These are phyloP conservation scores for Bothrops alternatus DNA, from an alignment of 2,797 vertebrate genomes.

Conservation along the genomic window DNA sequence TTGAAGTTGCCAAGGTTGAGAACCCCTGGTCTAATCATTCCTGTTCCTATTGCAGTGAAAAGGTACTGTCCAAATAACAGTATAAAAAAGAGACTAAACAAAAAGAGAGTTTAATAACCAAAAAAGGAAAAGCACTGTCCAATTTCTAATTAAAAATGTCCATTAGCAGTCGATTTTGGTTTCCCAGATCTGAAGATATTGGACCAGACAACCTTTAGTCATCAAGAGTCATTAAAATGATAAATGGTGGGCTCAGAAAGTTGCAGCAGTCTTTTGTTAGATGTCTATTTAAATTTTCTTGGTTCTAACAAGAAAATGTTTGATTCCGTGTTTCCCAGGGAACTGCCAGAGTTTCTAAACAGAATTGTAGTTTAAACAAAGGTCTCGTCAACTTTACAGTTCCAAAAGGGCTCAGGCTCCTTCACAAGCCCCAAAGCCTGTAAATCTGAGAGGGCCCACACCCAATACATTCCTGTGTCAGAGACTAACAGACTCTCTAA, in stretches of 20 bases:
- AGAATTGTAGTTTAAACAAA: slow-evolving; percentile 59
- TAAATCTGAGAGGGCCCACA: slow-evolving; percentile 62
- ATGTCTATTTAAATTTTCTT: slow-evolving; percentile 46
- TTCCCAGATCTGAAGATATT: not conserved
- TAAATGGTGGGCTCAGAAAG: slow-evolving; percentile 41
- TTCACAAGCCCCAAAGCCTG: slow-evolving; percentile 57
- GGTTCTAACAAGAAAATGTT: slow-evolving; percentile 65
- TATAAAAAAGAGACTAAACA: not conserved
- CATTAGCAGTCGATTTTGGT: not conserved
- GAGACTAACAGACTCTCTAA: slow-evolving; percentile 61
- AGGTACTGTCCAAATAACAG: not conserved
- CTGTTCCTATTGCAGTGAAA: not conserved
- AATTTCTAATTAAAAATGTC: not conserved
- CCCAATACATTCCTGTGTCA: slow-evolving; percentile 56
- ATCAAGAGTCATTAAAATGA: not conserved
- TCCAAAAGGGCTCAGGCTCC: slow-evolving; percentile 50
- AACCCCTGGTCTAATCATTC: too few species aligned
- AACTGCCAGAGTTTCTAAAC: slow-evolving; percentile 61
- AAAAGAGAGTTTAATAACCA: not conserved
- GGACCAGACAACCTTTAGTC: not conserved
- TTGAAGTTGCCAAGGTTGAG: too few species aligned
- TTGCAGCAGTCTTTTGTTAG: slow-evolving; percentile 42
- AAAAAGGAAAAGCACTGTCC: not conserved
- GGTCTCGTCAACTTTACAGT: slow-evolving; percentile 56
- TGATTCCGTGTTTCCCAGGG: slow-evolving; percentile 60